Base-by-base conservation (phyloP, 2,888 invertebrate genomes). In the Helleia helle region DNA sequence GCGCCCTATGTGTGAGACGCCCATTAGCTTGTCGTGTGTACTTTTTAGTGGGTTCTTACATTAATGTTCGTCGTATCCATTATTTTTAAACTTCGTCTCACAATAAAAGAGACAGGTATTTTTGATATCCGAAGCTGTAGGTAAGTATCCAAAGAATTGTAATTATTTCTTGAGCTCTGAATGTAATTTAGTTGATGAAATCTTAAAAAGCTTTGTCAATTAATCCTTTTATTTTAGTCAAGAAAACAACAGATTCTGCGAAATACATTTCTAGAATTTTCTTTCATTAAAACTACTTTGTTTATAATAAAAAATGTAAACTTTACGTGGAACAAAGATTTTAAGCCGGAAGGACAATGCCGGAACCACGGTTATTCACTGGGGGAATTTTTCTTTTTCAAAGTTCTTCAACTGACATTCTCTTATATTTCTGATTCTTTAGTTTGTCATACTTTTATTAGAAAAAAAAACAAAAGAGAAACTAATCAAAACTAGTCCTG, bases 391-490 rank as follows among this genome's bases (percentile, higher is more conserved):
- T 26, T 26, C 11, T 26, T 26, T 34, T 17, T 18, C 34, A 9
- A 22, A 18, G 18, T 34, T 34, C 18, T 34, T 22, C 34, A 12
- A 18, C 12, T 22, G 7, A 22, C 9, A 18, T 34, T 34, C 34
- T 22, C 34, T 12, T 18, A 22, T 18, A 22, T 34, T 34, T 34
- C 34, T 17, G 17, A 31, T 31, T 9, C 8, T 17, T 8, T 11
- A 34, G 34, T 2, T 22, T 22, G 22, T 34, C 34, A 34, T 34
- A 34, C 18, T 34, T 34, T 34, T 22, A 18, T 11, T 34, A 18
- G 12, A 4, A 17, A 34, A n/a, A n/a, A n/a, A 22, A 8, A 34
- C 34, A 34, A 34, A 34, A 34, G 22, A 22, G 22, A 22, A 22
- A 22, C 6, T 2, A 22, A 34, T 34, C 34, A 22, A 34, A 18